Percentiles rank a stretch among this genome's conserved stretches.
Conservation (phyloP, 2,113 vertebrate species). For the Cyrtonyx montezumae region DNA sequence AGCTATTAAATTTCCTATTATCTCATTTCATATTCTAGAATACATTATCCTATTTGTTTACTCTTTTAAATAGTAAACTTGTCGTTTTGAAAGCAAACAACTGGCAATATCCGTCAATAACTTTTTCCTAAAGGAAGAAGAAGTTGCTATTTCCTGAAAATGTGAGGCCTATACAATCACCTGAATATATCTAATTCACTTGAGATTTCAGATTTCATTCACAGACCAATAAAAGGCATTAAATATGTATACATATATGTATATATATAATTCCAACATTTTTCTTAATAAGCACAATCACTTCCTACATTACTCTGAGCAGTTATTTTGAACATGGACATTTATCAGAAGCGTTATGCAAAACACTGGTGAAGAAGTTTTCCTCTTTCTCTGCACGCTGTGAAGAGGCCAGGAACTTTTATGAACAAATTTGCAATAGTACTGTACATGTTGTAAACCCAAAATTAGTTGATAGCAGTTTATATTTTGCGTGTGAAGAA, state of each 20-base stretch:
- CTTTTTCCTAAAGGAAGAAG: neutral
- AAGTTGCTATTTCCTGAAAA: constrained; percentile 14
- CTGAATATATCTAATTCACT: constrained; percentile 4
- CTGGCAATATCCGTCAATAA: constrained; percentile 2
- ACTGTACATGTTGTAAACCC: neutral
- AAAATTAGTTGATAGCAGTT: neutral
- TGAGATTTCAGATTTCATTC: constrained; percentile 13
- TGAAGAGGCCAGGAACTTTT: neutral
- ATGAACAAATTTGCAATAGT: neutral
- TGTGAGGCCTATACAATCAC: neutral
- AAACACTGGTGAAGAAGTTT: neutral
- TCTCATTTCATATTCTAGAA: constrained; percentile 32
- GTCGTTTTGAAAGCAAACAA: constrained; percentile 3
- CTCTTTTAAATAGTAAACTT: constrained; percentile 29
- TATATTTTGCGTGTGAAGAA: fast-evolving
- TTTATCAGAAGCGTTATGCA: neutral
- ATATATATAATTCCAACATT: neutral
- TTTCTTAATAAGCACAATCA: neutral
- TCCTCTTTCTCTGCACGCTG: neutral
- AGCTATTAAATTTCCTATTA: constrained; percentile 32
- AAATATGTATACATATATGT: neutral
- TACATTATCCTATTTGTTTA: constrained; percentile 41
- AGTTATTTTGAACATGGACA: neutral
- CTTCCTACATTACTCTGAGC: neutral
- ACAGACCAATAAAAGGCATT: neutral